Evolutionary conservation across 2,113 vertebrate species (phyloP).

Genomic region (Catharus fuscescens): DNA sequence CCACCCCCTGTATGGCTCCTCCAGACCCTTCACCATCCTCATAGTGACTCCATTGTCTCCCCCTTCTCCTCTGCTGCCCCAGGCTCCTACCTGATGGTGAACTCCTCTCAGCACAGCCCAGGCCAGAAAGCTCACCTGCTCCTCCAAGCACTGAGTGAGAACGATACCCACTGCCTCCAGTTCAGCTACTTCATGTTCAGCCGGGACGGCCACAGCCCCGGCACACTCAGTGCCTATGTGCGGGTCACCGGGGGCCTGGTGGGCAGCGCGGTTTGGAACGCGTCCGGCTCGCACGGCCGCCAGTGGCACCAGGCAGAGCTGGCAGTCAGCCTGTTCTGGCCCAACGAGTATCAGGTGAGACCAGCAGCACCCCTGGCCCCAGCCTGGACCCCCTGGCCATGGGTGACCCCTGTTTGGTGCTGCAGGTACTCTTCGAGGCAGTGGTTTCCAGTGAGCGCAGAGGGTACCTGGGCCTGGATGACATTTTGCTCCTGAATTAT

Average conservation of each 20-base stretch:
- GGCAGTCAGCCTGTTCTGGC: slow-evolving; percentile 98
- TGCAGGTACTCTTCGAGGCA: slow-evolving; percentile 92
- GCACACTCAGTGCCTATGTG: slow-evolving; percentile 86
- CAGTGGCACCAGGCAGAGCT: slow-evolving; percentile 97
- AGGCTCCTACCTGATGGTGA: slow-evolving; percentile 97
- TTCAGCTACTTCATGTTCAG: slow-evolving; percentile 98
- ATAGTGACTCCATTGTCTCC: accelerated
- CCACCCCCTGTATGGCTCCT: accelerated
- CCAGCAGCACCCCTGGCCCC: accelerated
- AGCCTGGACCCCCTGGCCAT: accelerated
- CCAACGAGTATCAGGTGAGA: slow-evolving; percentile 95
- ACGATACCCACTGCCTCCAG: slow-evolving; percentile 97
- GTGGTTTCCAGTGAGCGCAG: slow-evolving; percentile 85
- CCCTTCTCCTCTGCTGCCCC: not conserved
- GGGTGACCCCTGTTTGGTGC: not conserved
- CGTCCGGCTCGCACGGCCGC: slow-evolving; percentile 84
- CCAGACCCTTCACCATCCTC: not conserved
- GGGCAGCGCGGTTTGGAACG: slow-evolving; percentile 91
- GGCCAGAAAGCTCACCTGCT: slow-evolving; percentile 91
- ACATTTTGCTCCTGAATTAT: slow-evolving; percentile 94
- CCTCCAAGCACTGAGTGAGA: slow-evolving; percentile 93
- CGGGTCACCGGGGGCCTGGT: slow-evolving; percentile 88
- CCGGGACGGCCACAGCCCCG: slow-evolving; percentile 91
- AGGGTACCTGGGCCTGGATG: slow-evolving; percentile 93
- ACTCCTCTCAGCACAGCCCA: slow-evolving; percentile 88